Base-by-base conservation (phyloP, 1,140 invertebrate genomes). In the Drosophila lacteicornis region DNA sequence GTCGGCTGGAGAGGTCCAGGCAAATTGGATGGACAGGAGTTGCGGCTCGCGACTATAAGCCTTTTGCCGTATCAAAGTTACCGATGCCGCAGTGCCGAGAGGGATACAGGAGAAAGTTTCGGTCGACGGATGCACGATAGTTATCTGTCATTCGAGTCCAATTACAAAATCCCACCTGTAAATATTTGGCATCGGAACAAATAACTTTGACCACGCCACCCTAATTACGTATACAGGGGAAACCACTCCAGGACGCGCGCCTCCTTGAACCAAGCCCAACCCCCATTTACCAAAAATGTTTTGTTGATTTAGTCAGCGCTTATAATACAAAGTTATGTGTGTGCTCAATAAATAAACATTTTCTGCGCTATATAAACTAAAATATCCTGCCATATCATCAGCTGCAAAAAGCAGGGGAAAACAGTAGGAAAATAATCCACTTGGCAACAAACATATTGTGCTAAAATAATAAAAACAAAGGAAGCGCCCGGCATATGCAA, bases 301-400 rank as follows among this genome's bases (percentile, higher is more conserved):
- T 68, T 83, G 76, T 86, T 80, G 63, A 77, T 77, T 87, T 77
- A 73, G 71, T 87, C 76, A 80, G 80, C 83, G 84, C 63, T 77
- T 74, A 80, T 87, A 86, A 86, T 87, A 87, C 83, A 80, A 87
- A 82, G 79, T 76, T 86, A 82, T 86, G 70, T 87, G 79, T 82
- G 58, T 87, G 79, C 80, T 76, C 65, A 68, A 87, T 71, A 86
- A 85, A 87, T 82, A 87, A 82, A 87, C 80, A 87, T 82, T 85
- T 86, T 85, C 65, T 86, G 45, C 80, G 70, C 83, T 69, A 82
- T 38, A 79, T 70, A 85, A 79, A 86, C 80, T 58, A 71, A 83
- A 88, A 86, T 88, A 88, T 79, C 51, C 76, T 60, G 73, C 45
- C 56, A 63, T 43, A 68, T 65, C 45, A 78, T 61, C 51, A 47